Evolutionary conservation across 2,888 invertebrate species (phyloP), one percentile per base, ranked within the genome.

Genomic region (Scotopteryx bipunctaria): DNA sequence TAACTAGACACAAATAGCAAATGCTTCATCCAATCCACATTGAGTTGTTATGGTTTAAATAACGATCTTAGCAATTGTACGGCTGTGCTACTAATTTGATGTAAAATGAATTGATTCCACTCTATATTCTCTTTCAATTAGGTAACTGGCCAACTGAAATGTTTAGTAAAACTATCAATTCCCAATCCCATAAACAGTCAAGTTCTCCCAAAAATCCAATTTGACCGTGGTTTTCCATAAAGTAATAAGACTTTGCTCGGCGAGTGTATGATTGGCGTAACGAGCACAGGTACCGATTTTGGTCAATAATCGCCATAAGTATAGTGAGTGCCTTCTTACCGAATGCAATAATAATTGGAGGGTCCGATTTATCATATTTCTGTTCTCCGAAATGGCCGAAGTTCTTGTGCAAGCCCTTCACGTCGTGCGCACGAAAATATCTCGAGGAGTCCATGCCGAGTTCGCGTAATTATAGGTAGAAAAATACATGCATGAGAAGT

Each of bases 291-390:
- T 73, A 78, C 83, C 77, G 85, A 87, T 86, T 85, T 87, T 86
- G 86, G 86, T 77, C 85, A 86, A 83, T 88, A 87, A 88, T 83
- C 83, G 79, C 78, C 74, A 75, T 86, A 87, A 86, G 85, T 86
- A 83, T 81, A 81, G 82, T 77, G 73, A 85, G 81, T 78, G 84
- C 84, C 83, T 86, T 86, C 83, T 78, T 76, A 82, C 86, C 80
- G 83, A 88, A 87, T 87, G 83, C 81, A 81, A 86, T 83, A 85
- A 88, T 90, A 88, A 89, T 88, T 88, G 86, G 86, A 75, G 86
- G 87, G 85, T 85, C 79, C 86, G 85, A 86, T 87, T 89, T 87
- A 88, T 88, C 89, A 89, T 87, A 84, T 84, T 76, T 67, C 78
- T 79, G 80, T 90, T 89, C 89, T 83, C 82, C 79, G 89, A 90